Evolutionary conservation across 1,140 invertebrate genomes (phyloP), one percentile per base, ranked within the genome.

Genomic region (Eciton burchellii): DNA sequence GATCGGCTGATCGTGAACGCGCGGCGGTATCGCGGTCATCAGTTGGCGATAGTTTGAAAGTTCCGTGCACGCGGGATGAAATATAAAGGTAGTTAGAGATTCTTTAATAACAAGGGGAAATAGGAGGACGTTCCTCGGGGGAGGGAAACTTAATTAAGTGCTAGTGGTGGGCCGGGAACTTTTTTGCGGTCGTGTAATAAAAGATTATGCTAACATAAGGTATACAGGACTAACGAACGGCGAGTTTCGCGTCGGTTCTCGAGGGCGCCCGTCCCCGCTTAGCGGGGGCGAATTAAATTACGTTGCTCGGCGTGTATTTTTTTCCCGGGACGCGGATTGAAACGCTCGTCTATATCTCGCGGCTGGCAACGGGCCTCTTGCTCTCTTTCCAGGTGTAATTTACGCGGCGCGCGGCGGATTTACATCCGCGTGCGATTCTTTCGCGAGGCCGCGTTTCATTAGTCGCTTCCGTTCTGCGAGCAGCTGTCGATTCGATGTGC

Each of bases 141-240:
- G 35, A 70, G 21, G 52, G 24, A 79, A 79, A 79, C 74, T 79
- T 79, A 79, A 79, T 79, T 79, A 79, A 79, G 74, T 79, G 63
- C 74, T 79, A 79, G 74, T 70, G 49, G 74, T 49, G 52, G 63
- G 21, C 63, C 35, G 74, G 35, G 74, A 68, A 79, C 49, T 79
- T 79, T 79, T 77, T 68, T 68, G 74, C 74, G 74, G 63, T 49
- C 41, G 49, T 68, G 74, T 79, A 79, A 79, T 79, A 79, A 79
- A 79, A 79, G 74, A 79, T 79, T 79, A 79, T 79, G 74, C 74
- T 79, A 79, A 79, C 74, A 79, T 79, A 79, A 68, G 74, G 74
- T 79, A 79, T 79, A 79, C 74, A 79, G 63, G 63, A 26, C 74
- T 79, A 79, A 79, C 74, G 74, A 79, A 79, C 74, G 74, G 63